These are phyloP conservation scores for Anolis carolinensis DNA, from an alignment of 2,113 vertebrate species.

Conservation along the genomic window DNA sequence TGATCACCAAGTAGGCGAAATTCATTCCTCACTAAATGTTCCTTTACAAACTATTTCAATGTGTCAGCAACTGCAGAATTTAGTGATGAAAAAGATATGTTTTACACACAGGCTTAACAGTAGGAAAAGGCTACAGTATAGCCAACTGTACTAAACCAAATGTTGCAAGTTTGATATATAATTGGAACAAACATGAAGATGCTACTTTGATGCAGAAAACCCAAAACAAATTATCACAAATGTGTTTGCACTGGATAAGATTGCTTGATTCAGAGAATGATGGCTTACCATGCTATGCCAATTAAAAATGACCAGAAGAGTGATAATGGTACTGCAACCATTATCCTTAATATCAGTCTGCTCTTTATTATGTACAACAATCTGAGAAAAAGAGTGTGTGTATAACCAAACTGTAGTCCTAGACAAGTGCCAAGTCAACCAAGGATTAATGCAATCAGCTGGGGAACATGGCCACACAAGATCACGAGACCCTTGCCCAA, in stretches of 20 bases:
- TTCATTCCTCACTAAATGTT: constrained; percentile 30
- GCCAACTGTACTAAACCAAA: constrained; percentile 41
- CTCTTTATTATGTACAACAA: too few species aligned
- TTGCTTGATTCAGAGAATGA: constrained; percentile 11
- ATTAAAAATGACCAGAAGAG: neutral
- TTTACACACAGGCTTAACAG: constrained; percentile 49
- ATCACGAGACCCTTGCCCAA: too few species aligned
- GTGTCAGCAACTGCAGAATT: constrained; percentile 27
- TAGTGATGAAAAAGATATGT: constrained; percentile 42
- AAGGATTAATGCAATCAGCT: too few species aligned
- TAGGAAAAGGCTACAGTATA: constrained; percentile 48
- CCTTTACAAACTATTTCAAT: constrained; percentile 47
- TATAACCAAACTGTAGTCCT: too few species aligned
- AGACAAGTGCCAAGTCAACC: too few species aligned
- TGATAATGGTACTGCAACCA: too few species aligned
- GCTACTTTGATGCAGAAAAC: constrained; percentile 19
- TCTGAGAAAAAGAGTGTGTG: too few species aligned
- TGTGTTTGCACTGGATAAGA: constrained; percentile 26
- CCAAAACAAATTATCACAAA: constrained; percentile 45
- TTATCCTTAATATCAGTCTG: too few species aligned
- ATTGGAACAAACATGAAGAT: constrained; percentile 16
- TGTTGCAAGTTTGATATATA: constrained; percentile 20
- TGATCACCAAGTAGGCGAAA: constrained; percentile 35
- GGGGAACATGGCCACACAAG: too few species aligned
- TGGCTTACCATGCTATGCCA: constrained; percentile 16